Percentiles rank a stretch among this genome's conserved stretches.
phyloP scores from a whole-genome alignment of 1,140 invertebrate genomes.

The Drosophila sulfurigaster region DNA sequence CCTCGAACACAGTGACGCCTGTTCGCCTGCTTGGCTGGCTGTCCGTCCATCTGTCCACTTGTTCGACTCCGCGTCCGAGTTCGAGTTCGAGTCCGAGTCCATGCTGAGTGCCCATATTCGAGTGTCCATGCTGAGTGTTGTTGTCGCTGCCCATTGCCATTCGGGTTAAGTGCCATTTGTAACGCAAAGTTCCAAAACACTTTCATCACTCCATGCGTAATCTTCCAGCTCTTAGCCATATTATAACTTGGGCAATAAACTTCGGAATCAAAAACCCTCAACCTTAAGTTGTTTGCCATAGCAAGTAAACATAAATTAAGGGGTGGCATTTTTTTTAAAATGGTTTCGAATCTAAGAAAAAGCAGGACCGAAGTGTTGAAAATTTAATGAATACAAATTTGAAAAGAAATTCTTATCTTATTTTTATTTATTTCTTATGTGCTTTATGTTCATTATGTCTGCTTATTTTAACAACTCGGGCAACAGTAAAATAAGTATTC shows the following conservation, averaged over 20 bases:
- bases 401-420: too few species aligned
- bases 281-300: constrained; percentile 3
- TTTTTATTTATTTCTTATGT: too few species aligned
- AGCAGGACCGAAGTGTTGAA: not conserved
- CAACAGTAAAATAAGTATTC: too few species aligned
- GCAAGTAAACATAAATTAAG: not conserved
- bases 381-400: not conserved
- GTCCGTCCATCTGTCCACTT: not conserved
- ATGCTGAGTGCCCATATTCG: constrained; percentile 26
- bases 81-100: constrained; percentile 2
- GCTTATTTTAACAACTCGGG: too few species aligned
- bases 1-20: constrained; percentile 22
- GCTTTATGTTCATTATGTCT: too few species aligned
- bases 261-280: constrained; percentile 4
- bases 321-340: not conserved
- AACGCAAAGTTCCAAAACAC: constrained; percentile 42
- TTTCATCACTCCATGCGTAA: constrained; percentile 16
- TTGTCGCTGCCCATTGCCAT: constrained; percentile 18
- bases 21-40: too few species aligned
- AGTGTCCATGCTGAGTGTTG: constrained; percentile 42
- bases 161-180: constrained; percentile 53
- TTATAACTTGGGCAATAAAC: constrained; percentile 31
- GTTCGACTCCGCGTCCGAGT: not conserved
- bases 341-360: not conserved
- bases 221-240: constrained; percentile 22